phyloP scores from a whole-genome alignment of 2,888 invertebrate genomes.

The Drosophila colorata region DNA sequence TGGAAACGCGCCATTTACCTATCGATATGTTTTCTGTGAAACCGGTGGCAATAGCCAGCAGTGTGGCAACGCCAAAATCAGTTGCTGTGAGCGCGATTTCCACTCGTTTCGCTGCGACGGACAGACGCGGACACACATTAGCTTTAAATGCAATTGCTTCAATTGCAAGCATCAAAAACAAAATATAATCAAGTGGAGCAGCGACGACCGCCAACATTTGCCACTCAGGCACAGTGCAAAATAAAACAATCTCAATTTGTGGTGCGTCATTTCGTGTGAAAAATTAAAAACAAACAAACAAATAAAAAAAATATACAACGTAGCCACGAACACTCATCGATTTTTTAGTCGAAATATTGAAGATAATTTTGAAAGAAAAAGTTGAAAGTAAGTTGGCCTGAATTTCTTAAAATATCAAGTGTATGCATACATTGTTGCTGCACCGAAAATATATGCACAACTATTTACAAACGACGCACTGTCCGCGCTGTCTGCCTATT shows the following conservation, averaged over 20 bases:
- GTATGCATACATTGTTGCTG: slow-evolving; percentile 9
- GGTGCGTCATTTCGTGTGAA: slow-evolving; percentile 45
- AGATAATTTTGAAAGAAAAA: slow-evolving; percentile 30
- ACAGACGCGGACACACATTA: slow-evolving; percentile 50
- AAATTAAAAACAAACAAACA: not conserved
- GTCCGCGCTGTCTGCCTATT: slow-evolving; percentile 16
- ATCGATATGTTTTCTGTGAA: slow-evolving; percentile 23
- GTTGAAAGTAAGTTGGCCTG: slow-evolving; percentile 56
- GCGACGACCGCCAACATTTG: slow-evolving; percentile 33
- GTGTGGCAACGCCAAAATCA: slow-evolving; percentile 39
- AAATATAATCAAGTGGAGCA: slow-evolving; percentile 43
- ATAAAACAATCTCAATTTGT: slow-evolving; percentile 18
- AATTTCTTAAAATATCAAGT: slow-evolving; percentile 16
- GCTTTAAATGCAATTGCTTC: slow-evolving; percentile 34
- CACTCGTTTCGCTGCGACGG: slow-evolving; percentile 49
- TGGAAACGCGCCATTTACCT: slow-evolving; percentile 4
- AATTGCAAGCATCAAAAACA: slow-evolving; percentile 46
- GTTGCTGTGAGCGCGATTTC: slow-evolving; percentile 41
- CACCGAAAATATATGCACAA: slow-evolving; percentile 20
- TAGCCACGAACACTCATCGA: slow-evolving; percentile 54
- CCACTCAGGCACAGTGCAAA: slow-evolving; percentile 42
- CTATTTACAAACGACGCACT: slow-evolving; percentile 19
- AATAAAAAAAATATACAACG: slow-evolving; percentile 19
- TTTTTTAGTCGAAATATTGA: slow-evolving; percentile 55
- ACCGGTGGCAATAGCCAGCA: slow-evolving; percentile 3